Percentiles rank a stretch among this genome's conserved stretches.
Conservation (phyloP, 2,113 vertebrate species). For the Turdus rufiventris region DNA sequence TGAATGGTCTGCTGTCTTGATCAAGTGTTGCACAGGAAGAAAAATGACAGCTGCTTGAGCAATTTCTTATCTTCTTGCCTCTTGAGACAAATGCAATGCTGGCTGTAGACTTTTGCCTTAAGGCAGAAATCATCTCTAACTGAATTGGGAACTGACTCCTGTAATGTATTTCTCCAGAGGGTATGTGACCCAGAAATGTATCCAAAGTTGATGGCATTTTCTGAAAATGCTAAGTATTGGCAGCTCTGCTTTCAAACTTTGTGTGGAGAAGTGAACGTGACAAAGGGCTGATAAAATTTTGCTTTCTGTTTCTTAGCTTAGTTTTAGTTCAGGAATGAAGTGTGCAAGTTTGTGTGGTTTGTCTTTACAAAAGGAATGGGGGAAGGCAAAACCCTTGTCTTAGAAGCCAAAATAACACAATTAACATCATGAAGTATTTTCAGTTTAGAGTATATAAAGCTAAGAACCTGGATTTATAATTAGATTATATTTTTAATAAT, state of each 20-base stretch:
- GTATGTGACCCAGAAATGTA: slow-evolving; percentile 29
- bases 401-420: background rate
- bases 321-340: background rate
- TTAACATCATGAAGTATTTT: background rate
- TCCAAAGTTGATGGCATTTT: background rate
- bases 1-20: background rate
- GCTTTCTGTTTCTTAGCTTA: background rate
- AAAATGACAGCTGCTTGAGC: slow-evolving; percentile 9
- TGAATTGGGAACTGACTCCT: background rate
- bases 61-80: background rate
- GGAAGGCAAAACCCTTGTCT: background rate
- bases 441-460: background rate
- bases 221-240: background rate
- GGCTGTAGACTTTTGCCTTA: slow-evolving; percentile 7
- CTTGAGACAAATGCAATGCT: background rate
- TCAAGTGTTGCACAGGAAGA: background rate
- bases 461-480: background rate
- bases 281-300: background rate
- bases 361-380: background rate
- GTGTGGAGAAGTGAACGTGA: background rate
- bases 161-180: slow-evolving; percentile 30
- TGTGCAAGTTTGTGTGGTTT: background rate
- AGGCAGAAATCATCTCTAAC: slow-evolving; percentile 20
- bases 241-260: background rate
- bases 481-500: too few relatives aligned